Evolutionary conservation across 2,888 invertebrate species (phyloP).

Genomic region (Nebria salina): DNA sequence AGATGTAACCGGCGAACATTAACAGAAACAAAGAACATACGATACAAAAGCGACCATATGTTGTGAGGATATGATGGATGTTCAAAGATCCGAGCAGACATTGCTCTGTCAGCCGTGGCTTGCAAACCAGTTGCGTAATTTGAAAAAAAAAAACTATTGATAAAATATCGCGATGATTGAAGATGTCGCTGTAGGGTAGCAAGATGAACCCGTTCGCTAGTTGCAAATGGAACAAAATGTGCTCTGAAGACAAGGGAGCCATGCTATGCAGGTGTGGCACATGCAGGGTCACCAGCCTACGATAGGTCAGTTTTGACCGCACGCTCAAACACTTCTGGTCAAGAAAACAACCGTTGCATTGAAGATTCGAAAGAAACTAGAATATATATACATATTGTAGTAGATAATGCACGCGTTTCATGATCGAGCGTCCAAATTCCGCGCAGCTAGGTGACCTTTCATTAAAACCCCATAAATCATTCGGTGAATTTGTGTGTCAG

Average conservation of each 20-base stretch:
- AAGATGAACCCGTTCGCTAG: background rate
- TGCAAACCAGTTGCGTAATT: background rate
- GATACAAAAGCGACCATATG: background rate
- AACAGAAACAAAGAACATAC: background rate
- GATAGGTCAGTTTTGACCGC: background rate
- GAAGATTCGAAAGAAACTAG: background rate
- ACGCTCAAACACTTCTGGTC: background rate
- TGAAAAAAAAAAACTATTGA: background rate
- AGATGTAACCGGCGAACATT: background rate
- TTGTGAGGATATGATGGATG: background rate
- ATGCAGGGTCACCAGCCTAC: background rate
- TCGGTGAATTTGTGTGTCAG: no score
- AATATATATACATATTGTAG: no score
- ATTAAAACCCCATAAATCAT: no score
- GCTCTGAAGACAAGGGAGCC: background rate
- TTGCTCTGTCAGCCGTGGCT: conserved; percentile 9
- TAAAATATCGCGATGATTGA: background rate
- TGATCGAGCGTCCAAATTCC: no score
- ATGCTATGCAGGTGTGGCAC: background rate
- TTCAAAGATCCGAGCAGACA: background rate
- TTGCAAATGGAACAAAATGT: background rate
- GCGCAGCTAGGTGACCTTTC: no score
- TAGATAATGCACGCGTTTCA: no score
- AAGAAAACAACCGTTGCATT: background rate
- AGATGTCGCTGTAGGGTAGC: background rate